Evolutionary conservation across 2,888 invertebrate species (phyloP), one percentile per base, ranked within the genome.

Genomic region (Melanostoma mellinum): DNA sequence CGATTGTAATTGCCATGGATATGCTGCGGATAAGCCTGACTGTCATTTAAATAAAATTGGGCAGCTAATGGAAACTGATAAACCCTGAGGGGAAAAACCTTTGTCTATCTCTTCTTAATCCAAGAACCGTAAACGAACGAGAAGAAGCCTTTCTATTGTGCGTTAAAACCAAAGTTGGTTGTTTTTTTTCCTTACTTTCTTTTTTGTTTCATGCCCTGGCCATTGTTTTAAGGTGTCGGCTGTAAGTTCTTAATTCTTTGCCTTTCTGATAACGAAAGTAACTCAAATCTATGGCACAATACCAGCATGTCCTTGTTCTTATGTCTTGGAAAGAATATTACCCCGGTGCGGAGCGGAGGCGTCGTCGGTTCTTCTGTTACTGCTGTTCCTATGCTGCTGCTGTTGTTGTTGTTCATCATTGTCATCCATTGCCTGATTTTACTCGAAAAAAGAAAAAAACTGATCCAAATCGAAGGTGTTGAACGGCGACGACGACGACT

Each of bases 381-480:
- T 52, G 33, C 33, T 50, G 9, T n/a, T 46, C 10, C 4, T 68
- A 4, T 52, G 33, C 33, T 50, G 9, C 6, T 46, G 33, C 4
- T 68, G 6, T 8, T 69, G 35, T 35, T 55, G 52, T 61, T 69
- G 46, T 50, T 78, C 60, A 36, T 71, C 52, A 38, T 56, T 61
- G 63, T 71, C 60, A 20, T 50, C 10, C 68, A 60, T 46, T 44
- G 61, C 56, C 56, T 63, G 63, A 80, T 63, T 63, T 69, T 52
- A 80, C 71, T 75, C 58, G 33, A 50, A 63, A 48, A 46, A 46
- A 46, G 10, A 46, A 46, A 10, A 46, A 72, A 63, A 56, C 52
- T 56, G 35, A 73, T 81, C 67, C 67, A 56, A 82, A 73, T 68
- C 81, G 61, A 73, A 82, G 77, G 81, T 73, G 81, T 82, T 73